Base-by-base conservation (phyloP, 2,888 invertebrate genomes). In the Ophonus ardosiacus region DNA sequence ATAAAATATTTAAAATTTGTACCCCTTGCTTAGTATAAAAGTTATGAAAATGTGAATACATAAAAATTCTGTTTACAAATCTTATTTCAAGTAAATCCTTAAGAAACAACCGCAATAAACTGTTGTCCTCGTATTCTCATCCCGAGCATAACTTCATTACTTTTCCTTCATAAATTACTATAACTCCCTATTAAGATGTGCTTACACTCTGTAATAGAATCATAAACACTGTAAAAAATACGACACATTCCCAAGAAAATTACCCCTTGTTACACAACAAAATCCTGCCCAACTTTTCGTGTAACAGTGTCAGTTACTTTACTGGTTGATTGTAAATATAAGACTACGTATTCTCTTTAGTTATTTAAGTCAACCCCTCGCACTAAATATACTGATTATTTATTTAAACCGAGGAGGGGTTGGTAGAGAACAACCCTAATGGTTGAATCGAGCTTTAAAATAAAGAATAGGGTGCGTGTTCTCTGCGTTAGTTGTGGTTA, bases 81-180 rank as follows among this genome's bases (percentile, higher is more conserved):
- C 31, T 31, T 31, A 31, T 31, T 31, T 31, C 31, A 31, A 31
- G 31, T 31, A 31, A 31, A 31, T 31, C 31, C 31, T 31, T 31
- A 31, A 31, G 31, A 31, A 31, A 31, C 5, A 31, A 3, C 31
- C 31, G 31, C 31, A 31, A 31, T 31, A 31, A 31, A 31, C 31
- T 31, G 31, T 31, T 31, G 31, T 31, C 31, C 31, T 31, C 31
- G 31, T 31, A 31, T 31, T 71, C 65, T n/a, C 38, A 65, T 13
- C 8, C 38, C 15, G 40, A 71, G 71, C 38, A 88, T 90, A 90
- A 90, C 89, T 90, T 90, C 89, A 89, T 90, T 90, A 90, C 89
- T 88, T 88, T 88, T 89, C 87, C 87, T 89, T 88, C 89, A 89
- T 88, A 89, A 90, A 90, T 90, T 90, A 90, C 89, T 88, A 89